Conservation (phyloP, 1,140 invertebrate genomes). For the Dryas iulia region DNA sequence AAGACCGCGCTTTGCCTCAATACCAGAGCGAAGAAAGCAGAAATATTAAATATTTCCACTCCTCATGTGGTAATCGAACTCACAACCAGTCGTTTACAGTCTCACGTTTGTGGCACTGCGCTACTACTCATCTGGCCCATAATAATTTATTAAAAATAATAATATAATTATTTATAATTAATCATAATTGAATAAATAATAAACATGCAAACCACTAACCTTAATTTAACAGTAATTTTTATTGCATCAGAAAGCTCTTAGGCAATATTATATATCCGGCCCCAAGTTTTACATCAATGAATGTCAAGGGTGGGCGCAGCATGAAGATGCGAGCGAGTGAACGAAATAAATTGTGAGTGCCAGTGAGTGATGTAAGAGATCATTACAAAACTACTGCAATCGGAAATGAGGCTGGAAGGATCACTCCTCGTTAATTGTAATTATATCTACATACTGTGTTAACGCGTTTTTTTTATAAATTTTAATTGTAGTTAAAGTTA, state of each 20-base stretch:
- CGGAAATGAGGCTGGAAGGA: conserved; percentile 15
- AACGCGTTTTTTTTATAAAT: not conserved
- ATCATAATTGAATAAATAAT: too few relatives aligned
- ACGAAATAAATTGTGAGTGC: conserved; percentile 27
- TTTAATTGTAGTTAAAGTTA: too few relatives aligned
- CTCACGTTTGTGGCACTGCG: too few relatives aligned
- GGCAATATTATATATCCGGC: conserved; percentile 9
- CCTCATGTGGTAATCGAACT: too few relatives aligned
- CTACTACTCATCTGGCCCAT: too few relatives aligned
- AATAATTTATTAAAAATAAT: too few relatives aligned
- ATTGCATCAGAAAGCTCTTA: conserved; percentile 1
- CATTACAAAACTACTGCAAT: conserved; percentile 21
- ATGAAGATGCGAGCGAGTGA: conserved; percentile 13
- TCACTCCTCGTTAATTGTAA: not conserved
- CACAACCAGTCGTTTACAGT: too few relatives aligned
- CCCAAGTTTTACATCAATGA: conserved; percentile 24
- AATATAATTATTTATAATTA: too few relatives aligned
- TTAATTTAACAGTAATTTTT: not conserved
- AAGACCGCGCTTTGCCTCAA: too few relatives aligned
- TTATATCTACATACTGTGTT: not conserved
- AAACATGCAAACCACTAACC: not conserved
- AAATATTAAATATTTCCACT: too few relatives aligned
- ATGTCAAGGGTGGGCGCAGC: conserved; percentile 37
- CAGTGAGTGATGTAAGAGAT: conserved; percentile 21
- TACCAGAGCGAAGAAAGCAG: too few relatives aligned